Evolutionary conservation across 2,797 vertebrate genomes (phyloP), one percentile per base, ranked within the genome.

Genomic region (Sebastes oblongus): DNA sequence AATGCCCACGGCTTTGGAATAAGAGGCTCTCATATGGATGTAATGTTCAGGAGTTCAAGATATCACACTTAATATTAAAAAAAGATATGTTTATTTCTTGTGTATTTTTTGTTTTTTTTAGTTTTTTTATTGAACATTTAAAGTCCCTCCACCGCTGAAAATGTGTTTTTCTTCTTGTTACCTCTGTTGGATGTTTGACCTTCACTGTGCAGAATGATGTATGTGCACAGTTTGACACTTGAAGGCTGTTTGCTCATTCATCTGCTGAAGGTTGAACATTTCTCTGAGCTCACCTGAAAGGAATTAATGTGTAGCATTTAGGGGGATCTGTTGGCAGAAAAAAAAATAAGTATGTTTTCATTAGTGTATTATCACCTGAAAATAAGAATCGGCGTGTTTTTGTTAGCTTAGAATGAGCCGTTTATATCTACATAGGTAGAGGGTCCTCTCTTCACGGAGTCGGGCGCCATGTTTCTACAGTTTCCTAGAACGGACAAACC

Each of bases 401-500:
- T 0, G 6, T 46, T 46, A 18, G 0, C 42, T 46, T 46, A 46
- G 16, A 46, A 0, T 46, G 42, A 46, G 42, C 42, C 16, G 42
- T 46, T 46, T 46, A 46, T 0, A 46, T 46, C 42, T 18, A 46
- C 42, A 46, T 46, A 16, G 0, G 0, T 3, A 46, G 42, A 0
- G 16, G 42, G 42, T 46, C 42, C 14, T 46, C 14, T 46, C 42
- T 46, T 46, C 42, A 46, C 42, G 42, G 14, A 42, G 39, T 16
- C 39, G 39, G 39, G 13, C 39, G 3, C 16, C 0, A 0, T 46
- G 42, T 46, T 46, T 46, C 42, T 46, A 46, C 16, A 0, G 6
- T 46, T 0, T 16, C 16, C 14, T 0, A 46, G 16, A 46, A 46
- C 1, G 16, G 42, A 46, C 16, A 46, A 46, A 46, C 42, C 42